Conservation (phyloP, 2,888 invertebrate genomes). For the Spisula solida region DNA sequence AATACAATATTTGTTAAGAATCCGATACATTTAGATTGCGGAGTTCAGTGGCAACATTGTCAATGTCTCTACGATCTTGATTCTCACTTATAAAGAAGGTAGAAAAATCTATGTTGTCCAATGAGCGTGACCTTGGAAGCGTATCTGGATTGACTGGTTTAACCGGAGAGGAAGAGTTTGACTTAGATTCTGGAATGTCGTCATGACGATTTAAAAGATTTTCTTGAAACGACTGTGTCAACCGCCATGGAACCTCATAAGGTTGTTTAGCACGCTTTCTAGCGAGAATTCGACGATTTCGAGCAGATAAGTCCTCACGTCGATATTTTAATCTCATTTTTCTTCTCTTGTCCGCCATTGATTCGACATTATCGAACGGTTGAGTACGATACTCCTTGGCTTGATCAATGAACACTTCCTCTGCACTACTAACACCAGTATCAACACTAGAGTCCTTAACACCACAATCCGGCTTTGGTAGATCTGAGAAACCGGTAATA, state of each 20-base stretch:
- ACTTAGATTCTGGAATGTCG: constrained; percentile 75
- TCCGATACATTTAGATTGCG: constrained; percentile 82
- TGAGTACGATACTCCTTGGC: constrained; percentile 64
- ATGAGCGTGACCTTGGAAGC: constrained; percentile 82
- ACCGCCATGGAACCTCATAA: constrained; percentile 83
- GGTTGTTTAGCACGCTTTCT: constrained; percentile 76
- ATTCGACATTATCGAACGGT: constrained; percentile 67
- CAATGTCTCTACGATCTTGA: constrained; percentile 78
- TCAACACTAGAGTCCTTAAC: constrained; percentile 24
- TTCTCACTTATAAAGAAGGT: constrained; percentile 74
- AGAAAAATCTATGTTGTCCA: constrained; percentile 84
- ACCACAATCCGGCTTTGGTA: constrained; percentile 42
- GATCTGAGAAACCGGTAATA: constrained; percentile 77
- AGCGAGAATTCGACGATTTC: constrained; percentile 70
- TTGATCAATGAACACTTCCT: constrained; percentile 60
- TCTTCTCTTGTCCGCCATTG: constrained; percentile 61
- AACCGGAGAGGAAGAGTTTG: constrained; percentile 79
- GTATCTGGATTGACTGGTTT: constrained; percentile 70
- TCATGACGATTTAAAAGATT: constrained; percentile 64
- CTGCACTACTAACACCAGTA: constrained; percentile 21
- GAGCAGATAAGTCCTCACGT: constrained; percentile 53
- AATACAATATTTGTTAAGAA: constrained; percentile 46
- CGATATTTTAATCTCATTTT: constrained; percentile 63
- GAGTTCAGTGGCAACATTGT: constrained; percentile 80
- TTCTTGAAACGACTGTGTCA: constrained; percentile 79